A percentile compares a stretch with the other conserved stretches of the same genome.
Evolutionary conservation across 1,140 invertebrate species (phyloP).

Genomic region (Lepidurus couesii): DNA sequence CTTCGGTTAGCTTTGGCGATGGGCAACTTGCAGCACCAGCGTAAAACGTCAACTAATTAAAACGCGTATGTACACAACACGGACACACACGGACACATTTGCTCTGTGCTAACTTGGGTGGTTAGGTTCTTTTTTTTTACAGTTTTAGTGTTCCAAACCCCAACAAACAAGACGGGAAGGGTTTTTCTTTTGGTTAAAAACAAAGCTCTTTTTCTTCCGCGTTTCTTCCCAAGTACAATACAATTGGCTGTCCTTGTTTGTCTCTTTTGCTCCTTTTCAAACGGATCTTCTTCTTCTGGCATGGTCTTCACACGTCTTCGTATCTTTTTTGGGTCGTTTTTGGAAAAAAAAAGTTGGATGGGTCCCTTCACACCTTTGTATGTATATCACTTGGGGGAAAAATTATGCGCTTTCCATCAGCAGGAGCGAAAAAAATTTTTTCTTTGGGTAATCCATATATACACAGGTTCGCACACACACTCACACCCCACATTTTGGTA

Average conservation of each 20-base stretch:
- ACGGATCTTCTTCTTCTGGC: not conserved
- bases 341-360: not conserved
- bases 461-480: not conserved
- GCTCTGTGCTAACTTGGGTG: not conserved
- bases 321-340: not conserved
- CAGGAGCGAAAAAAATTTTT: not conserved
- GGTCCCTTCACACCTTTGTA: slow-evolving; percentile 21
- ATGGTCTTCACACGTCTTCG: not conserved
- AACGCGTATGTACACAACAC: slow-evolving; percentile 1
- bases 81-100: not conserved
- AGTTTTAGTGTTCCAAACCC: not conserved
- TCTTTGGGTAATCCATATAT: slow-evolving; percentile 10
- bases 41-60: not conserved
- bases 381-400: not conserved
- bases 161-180: not conserved
- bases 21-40: not conserved
- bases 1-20: not conserved
- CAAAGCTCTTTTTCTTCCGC: no score
- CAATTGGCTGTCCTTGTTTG: no score
- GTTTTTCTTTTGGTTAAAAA: not conserved
- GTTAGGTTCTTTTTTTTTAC: not conserved
- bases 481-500: not conserved
- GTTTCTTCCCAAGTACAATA: no score
- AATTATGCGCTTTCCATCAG: not conserved
- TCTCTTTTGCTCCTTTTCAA: not conserved